Evolutionary conservation across 1,140 invertebrate genomes (phyloP).

Genomic region (Agrilus planipennis): DNA sequence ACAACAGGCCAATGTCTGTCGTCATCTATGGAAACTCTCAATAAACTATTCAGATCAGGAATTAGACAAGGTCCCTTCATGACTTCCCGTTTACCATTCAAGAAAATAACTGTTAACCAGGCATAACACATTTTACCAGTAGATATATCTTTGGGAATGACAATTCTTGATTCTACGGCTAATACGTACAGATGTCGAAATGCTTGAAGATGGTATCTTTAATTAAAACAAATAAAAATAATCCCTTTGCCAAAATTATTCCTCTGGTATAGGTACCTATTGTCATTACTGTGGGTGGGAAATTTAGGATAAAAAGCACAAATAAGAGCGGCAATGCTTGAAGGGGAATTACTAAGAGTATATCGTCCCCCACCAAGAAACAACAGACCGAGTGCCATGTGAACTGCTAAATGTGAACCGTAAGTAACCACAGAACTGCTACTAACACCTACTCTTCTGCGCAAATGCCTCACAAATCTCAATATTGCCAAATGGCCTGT

Average conservation of each 20-base stretch:
- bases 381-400: slow-evolving; percentile 84
- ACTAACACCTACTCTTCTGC: slow-evolving; percentile 54
- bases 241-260: background rate
- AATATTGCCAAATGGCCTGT: slow-evolving; percentile 83
- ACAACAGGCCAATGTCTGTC: slow-evolving; percentile 78
- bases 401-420: slow-evolving; percentile 86
- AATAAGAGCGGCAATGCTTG: slow-evolving; percentile 76
- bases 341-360: slow-evolving; percentile 71
- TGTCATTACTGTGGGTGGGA: slow-evolving; percentile 91
- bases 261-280: slow-evolving; percentile 47
- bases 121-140: slow-evolving; percentile 69
- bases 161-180: slow-evolving; percentile 75
- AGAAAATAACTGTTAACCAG: slow-evolving; percentile 52
- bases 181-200: slow-evolving; percentile 91
- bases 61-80: slow-evolving; percentile 75
- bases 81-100: slow-evolving; percentile 39
- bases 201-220: slow-evolving; percentile 80
- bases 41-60: slow-evolving; percentile 66
- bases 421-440: slow-evolving; percentile 64
- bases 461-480: slow-evolving; percentile 70
- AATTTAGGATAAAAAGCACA: slow-evolving; percentile 95
- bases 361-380: slow-evolving; percentile 89
- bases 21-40: slow-evolving; percentile 68
- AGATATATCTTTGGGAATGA: slow-evolving; percentile 78
- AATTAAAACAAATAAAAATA: background rate